Conservation (phyloP, 2,888 invertebrate genomes). For the Pasiphila rectangulata region DNA sequence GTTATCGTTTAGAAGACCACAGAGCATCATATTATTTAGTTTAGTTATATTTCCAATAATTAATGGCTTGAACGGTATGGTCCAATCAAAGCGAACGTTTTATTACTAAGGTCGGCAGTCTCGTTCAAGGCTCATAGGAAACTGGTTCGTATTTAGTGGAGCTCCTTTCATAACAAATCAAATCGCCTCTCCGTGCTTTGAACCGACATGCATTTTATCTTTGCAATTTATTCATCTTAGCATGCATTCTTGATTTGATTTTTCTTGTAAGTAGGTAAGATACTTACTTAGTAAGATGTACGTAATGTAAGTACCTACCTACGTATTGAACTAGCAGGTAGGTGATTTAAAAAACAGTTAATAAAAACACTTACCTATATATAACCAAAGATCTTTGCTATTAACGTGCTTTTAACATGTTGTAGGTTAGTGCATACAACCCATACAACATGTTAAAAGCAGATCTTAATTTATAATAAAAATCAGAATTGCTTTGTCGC, state of each 20-base stretch:
- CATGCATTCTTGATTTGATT: neutral
- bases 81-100: slow-evolving; percentile 44
- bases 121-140: slow-evolving; percentile 53
- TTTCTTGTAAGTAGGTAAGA: neutral
- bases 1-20: neutral
- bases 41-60: slow-evolving; percentile 31
- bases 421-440: too few relatives aligned
- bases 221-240: neutral
- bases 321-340: neutral
- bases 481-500: slow-evolving; percentile 6
- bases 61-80: slow-evolving; percentile 37
- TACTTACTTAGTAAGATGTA: neutral
- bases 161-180: slow-evolving; percentile 34
- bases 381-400: too few relatives aligned
- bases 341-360: too few relatives aligned
- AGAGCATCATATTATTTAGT: neutral
- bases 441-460: neutral
- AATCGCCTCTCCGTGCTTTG: slow-evolving; percentile 1
- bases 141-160: slow-evolving; percentile 37
- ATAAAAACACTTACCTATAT: too few relatives aligned
- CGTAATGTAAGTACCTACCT: neutral
- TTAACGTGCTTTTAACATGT: too few relatives aligned
- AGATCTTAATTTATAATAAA: too few relatives aligned
- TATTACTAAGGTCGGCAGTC: slow-evolving; percentile 49
- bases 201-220: neutral